phyloP scores from a whole-genome alignment of 2,888 invertebrate species.

The Eutolmus rufibarbis region DNA sequence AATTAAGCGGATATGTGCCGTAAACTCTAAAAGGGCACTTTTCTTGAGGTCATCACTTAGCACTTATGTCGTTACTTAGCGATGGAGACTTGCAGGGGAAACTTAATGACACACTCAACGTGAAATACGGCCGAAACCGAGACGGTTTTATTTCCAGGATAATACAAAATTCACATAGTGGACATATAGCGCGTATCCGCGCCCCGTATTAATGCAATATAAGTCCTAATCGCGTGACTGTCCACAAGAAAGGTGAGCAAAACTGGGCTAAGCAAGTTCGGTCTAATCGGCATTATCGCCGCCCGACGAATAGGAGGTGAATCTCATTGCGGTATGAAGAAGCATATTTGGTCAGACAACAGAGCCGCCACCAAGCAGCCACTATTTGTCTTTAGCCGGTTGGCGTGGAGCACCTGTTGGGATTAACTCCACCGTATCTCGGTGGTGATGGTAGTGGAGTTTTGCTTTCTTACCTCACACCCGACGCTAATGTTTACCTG shows the following conservation, averaged over 20 bases:
- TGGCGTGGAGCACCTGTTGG: conserved; percentile 20
- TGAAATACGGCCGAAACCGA: background rate
- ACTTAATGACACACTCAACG: background rate
- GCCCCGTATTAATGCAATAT: background rate
- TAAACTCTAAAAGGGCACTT: conserved; percentile 35
- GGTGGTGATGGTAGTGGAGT: background rate
- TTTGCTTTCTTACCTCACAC: background rate
- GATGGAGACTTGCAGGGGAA: background rate
- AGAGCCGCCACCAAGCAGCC: background rate
- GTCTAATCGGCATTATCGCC: background rate
- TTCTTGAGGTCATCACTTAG: conserved; percentile 23
- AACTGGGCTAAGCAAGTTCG: conserved; percentile 11
- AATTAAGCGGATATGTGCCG: conserved; percentile 19
- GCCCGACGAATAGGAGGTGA: conserved; percentile 19
- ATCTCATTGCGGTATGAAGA: background rate
- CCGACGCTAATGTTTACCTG: conserved; percentile 16
- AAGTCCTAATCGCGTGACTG: conserved; percentile 17
- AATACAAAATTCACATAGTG: background rate
- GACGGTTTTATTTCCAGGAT: conserved; percentile 31
- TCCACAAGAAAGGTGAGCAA: background rate
- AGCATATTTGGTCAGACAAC: conserved; percentile 14
- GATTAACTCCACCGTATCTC: conserved; percentile 2
- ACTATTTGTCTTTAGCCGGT: conserved; percentile 18
- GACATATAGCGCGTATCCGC: background rate
- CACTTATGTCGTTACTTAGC: background rate